These are phyloP conservation scores for Harpagifer antarcticus DNA, from an alignment of 2,797 vertebrate species.

Conservation along the genomic window DNA sequence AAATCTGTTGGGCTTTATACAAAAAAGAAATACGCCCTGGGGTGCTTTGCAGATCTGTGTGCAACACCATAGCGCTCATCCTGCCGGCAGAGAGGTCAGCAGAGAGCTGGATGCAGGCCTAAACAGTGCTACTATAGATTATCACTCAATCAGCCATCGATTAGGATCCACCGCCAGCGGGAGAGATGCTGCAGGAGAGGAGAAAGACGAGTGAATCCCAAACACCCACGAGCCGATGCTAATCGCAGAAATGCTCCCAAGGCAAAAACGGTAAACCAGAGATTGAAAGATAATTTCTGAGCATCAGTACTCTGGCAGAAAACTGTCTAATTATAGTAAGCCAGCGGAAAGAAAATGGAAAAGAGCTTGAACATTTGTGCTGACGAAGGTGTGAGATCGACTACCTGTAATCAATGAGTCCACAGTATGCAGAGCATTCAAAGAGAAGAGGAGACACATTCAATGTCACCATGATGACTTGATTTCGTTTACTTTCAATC, in stretches of 20 bases:
- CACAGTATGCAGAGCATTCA: slow-evolving; percentile 74
- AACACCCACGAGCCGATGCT: slow-evolving; percentile 71
- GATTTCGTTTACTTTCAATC: slow-evolving; percentile 86
- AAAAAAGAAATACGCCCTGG: not conserved
- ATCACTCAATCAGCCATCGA: slow-evolving; percentile 85
- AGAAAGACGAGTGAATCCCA: slow-evolving; percentile 63
- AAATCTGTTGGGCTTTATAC: slow-evolving; percentile 1
- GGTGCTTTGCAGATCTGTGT: slow-evolving; percentile 37
- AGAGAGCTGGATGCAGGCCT: slow-evolving; percentile 60
- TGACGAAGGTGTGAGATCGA: slow-evolving; percentile 82
- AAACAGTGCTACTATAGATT: slow-evolving; percentile 81
- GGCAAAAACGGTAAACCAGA: slow-evolving; percentile 81
- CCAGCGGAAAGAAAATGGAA: slow-evolving; percentile 45
- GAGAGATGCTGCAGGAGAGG: slow-evolving; percentile 54
- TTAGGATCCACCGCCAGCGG: slow-evolving; percentile 69
- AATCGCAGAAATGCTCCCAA: slow-evolving; percentile 80
- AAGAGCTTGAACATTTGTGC: slow-evolving; percentile 76
- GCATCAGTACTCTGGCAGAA: slow-evolving; percentile 66
- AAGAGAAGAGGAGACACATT: slow-evolving; percentile 77
- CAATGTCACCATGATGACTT: slow-evolving; percentile 81
- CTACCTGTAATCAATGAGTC: slow-evolving; percentile 85
- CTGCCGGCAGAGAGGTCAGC: slow-evolving; percentile 69
- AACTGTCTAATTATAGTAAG: slow-evolving; percentile 75
- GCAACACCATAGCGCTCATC: slow-evolving; percentile 35
- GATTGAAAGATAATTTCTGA: slow-evolving; percentile 82